Evolutionary conservation across 2,888 invertebrate species (phyloP), one percentile per base, ranked within the genome.

Genomic region (Chouioia cunea): DNA sequence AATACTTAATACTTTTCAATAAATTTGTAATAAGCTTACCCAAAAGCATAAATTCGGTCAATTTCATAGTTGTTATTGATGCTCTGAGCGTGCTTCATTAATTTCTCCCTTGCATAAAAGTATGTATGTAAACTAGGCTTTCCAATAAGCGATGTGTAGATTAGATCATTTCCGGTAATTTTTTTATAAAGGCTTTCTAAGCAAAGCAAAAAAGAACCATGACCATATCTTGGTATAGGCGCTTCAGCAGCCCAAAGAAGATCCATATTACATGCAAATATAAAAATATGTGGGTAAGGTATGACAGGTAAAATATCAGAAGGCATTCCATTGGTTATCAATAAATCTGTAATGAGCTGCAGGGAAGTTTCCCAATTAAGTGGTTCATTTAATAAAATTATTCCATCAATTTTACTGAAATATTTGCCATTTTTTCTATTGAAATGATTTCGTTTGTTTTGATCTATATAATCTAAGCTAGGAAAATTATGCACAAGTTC

Each of bases 201-300:
- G 76, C 90, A 89, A 14, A 88, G 82, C 36, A 92, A 82, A 80
- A 91, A 92, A 58, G 90, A 89, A 4, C 91, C 91, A 80, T 91
- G 91, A 0, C 90, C 91, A 48, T 83, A 90, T 87, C 91, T 87
- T 1, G 91, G 91, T 83, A 90, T 88, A 20, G 88, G 87, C 10
- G 90, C 90, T 77, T 91, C 91, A 2, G 91, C 89, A 86, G 91
- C 90, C 90, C 90, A 91, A 63, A 90, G 84, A 56, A 91, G 84
- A 83, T 91, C 91, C 88, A 90, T 89, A 78, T 91, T 91, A 78
- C 91, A 91, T 0, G 90, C 91, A 69, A 91, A 82, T n/a, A 92
- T 82, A 44, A 91, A 91, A 74, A 92, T 86, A 81, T 91, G 91
- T 3, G 90, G 90, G 80, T 90, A 87, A 22, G 89, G 88, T 74